Evolutionary conservation across 2,888 invertebrate species (phyloP).

Genomic region (Drosophila emarginata): DNA sequence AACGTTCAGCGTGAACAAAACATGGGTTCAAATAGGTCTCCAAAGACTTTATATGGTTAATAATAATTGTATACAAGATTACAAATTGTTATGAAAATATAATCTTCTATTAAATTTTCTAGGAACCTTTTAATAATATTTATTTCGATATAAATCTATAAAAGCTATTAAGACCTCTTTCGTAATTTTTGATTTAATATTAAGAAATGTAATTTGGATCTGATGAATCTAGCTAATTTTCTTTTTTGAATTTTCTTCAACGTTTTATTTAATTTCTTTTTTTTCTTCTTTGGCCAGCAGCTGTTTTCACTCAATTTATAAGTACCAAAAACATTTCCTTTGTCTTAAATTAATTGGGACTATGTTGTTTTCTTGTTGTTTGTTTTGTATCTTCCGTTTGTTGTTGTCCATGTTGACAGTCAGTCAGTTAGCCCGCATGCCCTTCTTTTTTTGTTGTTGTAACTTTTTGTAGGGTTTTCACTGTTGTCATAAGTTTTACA

Average conservation of each 20-base stretch:
- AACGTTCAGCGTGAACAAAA: too few species aligned
- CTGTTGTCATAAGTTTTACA: slow-evolving; percentile 52
- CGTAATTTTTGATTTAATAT: too few species aligned
- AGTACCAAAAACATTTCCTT: slow-evolving; percentile 21
- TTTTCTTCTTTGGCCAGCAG: slow-evolving; percentile 28
- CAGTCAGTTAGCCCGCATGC: slow-evolving; percentile 41
- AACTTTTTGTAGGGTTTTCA: slow-evolving; percentile 23
- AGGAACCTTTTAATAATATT: too few species aligned
- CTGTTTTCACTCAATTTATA: slow-evolving; percentile 52
- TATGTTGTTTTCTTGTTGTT: slow-evolving; percentile 26
- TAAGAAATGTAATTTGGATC: too few species aligned
- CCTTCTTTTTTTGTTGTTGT: slow-evolving; percentile 20
- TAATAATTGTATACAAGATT: too few species aligned
- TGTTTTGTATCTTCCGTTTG: slow-evolving; percentile 14
- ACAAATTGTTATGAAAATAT: too few species aligned
- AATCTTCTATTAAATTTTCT: too few species aligned
- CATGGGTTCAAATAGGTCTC: too few species aligned
- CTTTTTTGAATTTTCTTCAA: slow-evolving; percentile 3
- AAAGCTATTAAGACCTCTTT: too few species aligned
- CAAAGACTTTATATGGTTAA: too few species aligned
- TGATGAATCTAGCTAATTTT: too few species aligned
- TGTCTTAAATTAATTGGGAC: slow-evolving; percentile 48
- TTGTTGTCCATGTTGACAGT: slow-evolving; percentile 5
- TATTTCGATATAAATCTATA: too few species aligned
- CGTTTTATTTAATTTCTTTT: not conserved